Conservation (phyloP, 2,888 invertebrate genomes). For the Drosophila parthenogenetica region DNA sequence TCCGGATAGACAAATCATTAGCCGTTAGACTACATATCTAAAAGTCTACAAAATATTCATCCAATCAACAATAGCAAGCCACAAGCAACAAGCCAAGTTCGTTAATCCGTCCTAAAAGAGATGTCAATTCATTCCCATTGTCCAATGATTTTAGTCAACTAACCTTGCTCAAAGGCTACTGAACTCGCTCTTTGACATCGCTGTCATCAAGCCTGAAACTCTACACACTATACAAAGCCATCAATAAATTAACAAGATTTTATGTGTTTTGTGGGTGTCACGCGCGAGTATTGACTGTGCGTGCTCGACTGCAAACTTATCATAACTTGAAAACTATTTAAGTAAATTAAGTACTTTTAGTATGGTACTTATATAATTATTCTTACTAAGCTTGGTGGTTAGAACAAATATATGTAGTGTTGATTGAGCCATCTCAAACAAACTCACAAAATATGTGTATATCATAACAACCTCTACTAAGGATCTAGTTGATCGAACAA, state of each 20-base stretch:
- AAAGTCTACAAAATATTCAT: neutral
- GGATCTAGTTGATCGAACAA: too few relatives aligned
- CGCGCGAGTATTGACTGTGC: neutral
- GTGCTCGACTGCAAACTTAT: too few relatives aligned
- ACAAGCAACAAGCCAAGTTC: conserved; percentile 16
- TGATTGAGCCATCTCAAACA: too few relatives aligned
- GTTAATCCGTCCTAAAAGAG: conserved; percentile 40
- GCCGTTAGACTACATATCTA: conserved; percentile 26
- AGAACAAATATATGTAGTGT: too few relatives aligned
- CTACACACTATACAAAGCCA: conserved; percentile 6
- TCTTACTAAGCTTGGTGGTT: too few relatives aligned
- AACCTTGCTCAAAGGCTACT: conserved; percentile 59
- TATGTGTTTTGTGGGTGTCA: conserved; percentile 25
- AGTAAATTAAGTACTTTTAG: too few relatives aligned
- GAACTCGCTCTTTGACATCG: conserved; percentile 55
- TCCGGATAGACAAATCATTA: conserved; percentile 60
- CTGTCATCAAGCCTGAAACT: neutral
- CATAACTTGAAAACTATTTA: too few relatives aligned
- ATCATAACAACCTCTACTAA: too few relatives aligned
- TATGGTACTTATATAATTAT: too few relatives aligned
- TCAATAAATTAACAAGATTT: conserved; percentile 33
- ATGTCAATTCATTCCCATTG: conserved; percentile 57
- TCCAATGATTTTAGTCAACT: conserved; percentile 18
- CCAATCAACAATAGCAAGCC: conserved; percentile 8
- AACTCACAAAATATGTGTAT: too few relatives aligned